A percentile compares a stretch with the other conserved stretches of the same genome.
These are phyloP conservation scores for Cryptophagus acutangulus DNA, from an alignment of 2,888 invertebrate genomes.

Conservation along the genomic window DNA sequence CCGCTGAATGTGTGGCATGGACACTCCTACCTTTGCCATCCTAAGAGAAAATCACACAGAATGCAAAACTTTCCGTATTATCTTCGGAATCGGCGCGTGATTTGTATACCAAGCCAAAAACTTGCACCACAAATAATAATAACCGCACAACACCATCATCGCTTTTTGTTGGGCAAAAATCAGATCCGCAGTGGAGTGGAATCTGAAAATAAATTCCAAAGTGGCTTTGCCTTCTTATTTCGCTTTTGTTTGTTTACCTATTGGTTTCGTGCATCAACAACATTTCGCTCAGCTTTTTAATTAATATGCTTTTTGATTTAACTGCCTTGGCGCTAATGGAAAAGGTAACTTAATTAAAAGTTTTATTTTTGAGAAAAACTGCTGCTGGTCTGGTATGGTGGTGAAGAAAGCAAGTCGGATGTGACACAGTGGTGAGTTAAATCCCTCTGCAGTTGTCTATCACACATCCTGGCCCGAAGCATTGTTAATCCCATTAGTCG, in stretches of 20 bases:
- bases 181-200: conserved; percentile 6
- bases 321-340: too few relatives aligned
- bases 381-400: too few relatives aligned
- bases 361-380: too few relatives aligned
- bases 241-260: conserved; percentile 7
- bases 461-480: conserved; percentile 43
- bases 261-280: conserved; percentile 3
- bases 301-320: too few relatives aligned
- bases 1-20: conserved; percentile 7
- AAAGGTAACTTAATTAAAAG: too few relatives aligned
- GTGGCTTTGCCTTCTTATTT: conserved; percentile 6
- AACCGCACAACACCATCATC: background rate
- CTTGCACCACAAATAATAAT: conserved; percentile 5
- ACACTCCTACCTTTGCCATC: conserved; percentile 1
- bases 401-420: too few relatives aligned
- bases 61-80: conserved; percentile 8
- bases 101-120: conserved; percentile 6
- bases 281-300: too few relatives aligned
- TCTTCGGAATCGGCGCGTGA: conserved; percentile 5
- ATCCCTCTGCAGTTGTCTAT: conserved; percentile 35
- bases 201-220: conserved; percentile 5
- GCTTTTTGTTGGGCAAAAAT: background rate
- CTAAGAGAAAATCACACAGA: background rate
- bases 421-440: conserved; percentile 7
- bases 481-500: conserved; percentile 45